Base-by-base conservation (phyloP, 2,888 invertebrate genomes). In the Phanerotoma sp. region DNA sequence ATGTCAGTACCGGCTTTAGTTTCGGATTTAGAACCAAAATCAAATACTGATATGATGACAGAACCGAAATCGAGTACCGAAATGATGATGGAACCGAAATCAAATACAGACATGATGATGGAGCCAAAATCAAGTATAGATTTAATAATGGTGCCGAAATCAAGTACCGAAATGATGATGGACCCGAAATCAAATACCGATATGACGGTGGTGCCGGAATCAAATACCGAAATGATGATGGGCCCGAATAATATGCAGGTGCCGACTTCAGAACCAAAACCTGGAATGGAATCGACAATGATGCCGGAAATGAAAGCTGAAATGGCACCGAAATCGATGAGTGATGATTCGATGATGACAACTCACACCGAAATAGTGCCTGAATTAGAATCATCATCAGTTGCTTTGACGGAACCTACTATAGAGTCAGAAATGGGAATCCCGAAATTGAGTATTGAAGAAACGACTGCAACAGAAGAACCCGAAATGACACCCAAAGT, bases 381-480 rank as follows among this genome's bases (percentile, higher is more conserved):
- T n/a, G n/a, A n/a, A n/a, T n/a, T n/a, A n/a, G n/a, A n/a, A n/a
- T n/a, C n/a, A n/a, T n/a, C n/a, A n/a, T n/a, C n/a, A n/a, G n/a
- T n/a, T n/a, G n/a, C n/a, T n/a, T n/a, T 65, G 4, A 25, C 57
- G 11, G 67, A 68, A 50, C 52, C 65, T 3, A 51, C 57, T 33
- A 22, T 78, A 0, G 69, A 72, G 56, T 70, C 78, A 0, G 67
- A 74, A 57, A 52, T 66, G n/a, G n/a, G n/a, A n/a, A n/a, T n/a
- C n/a, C n/a, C n/a, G n/a, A n/a, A n/a, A n/a, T n/a, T n/a, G n/a
- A n/a, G n/a, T n/a, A 52, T 62, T 41, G 57, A 74, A 3, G 64
- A 68, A 63, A 60, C 73, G 1, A 64, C 69, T 37, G 69, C 74
- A 2, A 68, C 71, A 58, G 66, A 69, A 44, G 69, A 73, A 59